phyloP scores from a whole-genome alignment of 2,797 vertebrate species.

The Ctenopoma multispine region DNA sequence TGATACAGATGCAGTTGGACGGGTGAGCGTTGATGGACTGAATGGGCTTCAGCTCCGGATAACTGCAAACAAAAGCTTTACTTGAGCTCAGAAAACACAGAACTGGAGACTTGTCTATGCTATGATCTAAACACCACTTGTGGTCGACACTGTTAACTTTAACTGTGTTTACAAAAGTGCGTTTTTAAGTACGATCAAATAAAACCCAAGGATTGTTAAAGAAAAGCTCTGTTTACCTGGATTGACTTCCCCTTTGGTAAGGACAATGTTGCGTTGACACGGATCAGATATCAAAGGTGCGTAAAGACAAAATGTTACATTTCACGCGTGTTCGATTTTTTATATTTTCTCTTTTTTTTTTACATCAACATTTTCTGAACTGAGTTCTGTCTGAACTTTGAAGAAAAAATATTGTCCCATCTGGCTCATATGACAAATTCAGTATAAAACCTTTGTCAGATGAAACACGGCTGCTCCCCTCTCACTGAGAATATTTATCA shows the following conservation, averaged over 20 bases:
- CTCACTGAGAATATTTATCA: neutral
- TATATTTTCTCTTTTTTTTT: too few species aligned
- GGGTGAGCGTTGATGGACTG: conserved; percentile 99
- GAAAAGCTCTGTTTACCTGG: neutral
- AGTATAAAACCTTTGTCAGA: too few species aligned
- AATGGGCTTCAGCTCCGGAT: conserved; percentile 96
- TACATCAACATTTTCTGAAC: too few species aligned
- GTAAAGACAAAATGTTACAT: neutral
- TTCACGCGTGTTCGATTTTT: neutral
- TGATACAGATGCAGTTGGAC: conserved; percentile 99
- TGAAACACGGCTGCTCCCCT: neutral
- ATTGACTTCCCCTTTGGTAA: neutral
- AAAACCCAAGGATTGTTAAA: neutral
- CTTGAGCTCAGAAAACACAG: neutral
- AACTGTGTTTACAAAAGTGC: neutral
- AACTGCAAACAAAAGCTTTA: conserved; percentile 80
- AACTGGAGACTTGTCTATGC: neutral
- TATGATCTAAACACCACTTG: neutral
- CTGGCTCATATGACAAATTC: too few species aligned
- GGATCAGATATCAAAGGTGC: neutral
- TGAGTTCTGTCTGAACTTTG: too few species aligned
- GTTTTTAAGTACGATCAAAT: too few species aligned
- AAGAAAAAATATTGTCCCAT: too few species aligned
- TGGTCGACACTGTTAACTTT: rapidly evolving
- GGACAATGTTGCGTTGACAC: neutral